Base-by-base conservation (phyloP, 2,797 vertebrate species). In the Artibeus lituratus region DNA sequence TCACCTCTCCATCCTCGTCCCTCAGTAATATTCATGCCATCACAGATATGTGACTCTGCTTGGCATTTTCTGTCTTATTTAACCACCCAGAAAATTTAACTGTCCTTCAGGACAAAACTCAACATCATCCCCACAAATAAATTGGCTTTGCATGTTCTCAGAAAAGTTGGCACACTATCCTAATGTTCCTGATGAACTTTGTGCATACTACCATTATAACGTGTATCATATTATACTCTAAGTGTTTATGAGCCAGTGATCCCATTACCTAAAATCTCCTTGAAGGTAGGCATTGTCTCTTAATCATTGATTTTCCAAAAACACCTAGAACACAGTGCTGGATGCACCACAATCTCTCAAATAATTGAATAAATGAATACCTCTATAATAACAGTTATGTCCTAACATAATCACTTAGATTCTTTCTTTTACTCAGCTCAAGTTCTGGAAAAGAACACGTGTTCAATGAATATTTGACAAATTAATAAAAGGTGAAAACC, bases 401-500 rank as follows among this genome's bases (percentile, higher is more conserved):
- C 51, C 19, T 85, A 87, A 51, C 10, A 49, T 47, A 51, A 57
- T 77, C 15, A 57, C 55, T 87, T 74, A 5, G 49, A 57, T 39
- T 70, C 70, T 94, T 24, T 0, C 29, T 90, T 51, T 80, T 73
- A 49, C 29, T 92, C 74, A 32, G 55, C 76, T 94, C 74, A 78
- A 59, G 44, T 77, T 95, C 65, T 87, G 32, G 24, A 42, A 77
- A 83, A 69, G 42, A 90, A 69, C 15, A 55, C 53, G 37, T 70
- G 18, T 44, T 92, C 44, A 49, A 67, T 83, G 72, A 93, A 86
- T 82, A 86, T 82, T 89, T 95, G 55, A 91, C 8, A 92, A 87
- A 83, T 91, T 62, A 88, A 42, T 83, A 93, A 51, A 53, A 53
- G 51, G 51, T 84, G n/a, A 80, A 94, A 97, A 95, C 0, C 51